Conservation (phyloP, 1,140 invertebrate genomes). For the Fragariocoptes setiger region DNA sequence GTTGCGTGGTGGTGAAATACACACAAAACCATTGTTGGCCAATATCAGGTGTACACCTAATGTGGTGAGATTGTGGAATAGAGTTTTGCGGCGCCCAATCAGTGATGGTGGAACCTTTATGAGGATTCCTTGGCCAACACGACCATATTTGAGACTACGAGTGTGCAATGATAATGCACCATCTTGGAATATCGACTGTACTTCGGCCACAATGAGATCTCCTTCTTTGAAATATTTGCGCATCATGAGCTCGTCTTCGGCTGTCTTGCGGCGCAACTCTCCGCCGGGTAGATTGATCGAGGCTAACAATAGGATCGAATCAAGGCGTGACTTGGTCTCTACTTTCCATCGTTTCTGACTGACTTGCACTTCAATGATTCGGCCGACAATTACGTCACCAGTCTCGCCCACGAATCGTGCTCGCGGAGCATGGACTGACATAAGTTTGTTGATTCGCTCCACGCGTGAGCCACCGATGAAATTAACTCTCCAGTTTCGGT, state of each 20-base stretch:
- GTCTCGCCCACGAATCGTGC: constrained; percentile 46
- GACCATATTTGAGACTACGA: constrained; percentile 84
- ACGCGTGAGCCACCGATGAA: constrained; percentile 69
- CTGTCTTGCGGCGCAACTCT: constrained; percentile 59
- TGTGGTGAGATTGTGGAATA: constrained; percentile 58
- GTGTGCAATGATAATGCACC: constrained; percentile 74
- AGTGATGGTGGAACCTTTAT: constrained; percentile 70
- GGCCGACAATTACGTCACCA: constrained; percentile 79
- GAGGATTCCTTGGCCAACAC: constrained; percentile 54
- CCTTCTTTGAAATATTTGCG: constrained; percentile 71
- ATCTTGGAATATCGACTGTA: constrained; percentile 65
- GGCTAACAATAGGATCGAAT: constrained; percentile 55
- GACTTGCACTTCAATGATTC: constrained; percentile 56
- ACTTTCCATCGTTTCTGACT: constrained; percentile 70
- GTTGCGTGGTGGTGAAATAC: constrained; percentile 41
- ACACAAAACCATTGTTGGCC: constrained; percentile 85
- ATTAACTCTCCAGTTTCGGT: constrained; percentile 38
- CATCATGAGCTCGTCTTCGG: constrained; percentile 94
- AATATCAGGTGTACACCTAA: constrained; percentile 68
- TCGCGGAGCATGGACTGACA: constrained; percentile 61
- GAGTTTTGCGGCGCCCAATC: constrained; percentile 69
- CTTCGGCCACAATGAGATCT: constrained; percentile 66
- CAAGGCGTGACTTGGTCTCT: constrained; percentile 60
- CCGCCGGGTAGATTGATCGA: constrained; percentile 89
- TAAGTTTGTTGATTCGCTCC: constrained; percentile 72